Evolutionary conservation across 1,140 invertebrate species (phyloP).

Genomic region (honey bee (Apis mellifera)): DNA sequence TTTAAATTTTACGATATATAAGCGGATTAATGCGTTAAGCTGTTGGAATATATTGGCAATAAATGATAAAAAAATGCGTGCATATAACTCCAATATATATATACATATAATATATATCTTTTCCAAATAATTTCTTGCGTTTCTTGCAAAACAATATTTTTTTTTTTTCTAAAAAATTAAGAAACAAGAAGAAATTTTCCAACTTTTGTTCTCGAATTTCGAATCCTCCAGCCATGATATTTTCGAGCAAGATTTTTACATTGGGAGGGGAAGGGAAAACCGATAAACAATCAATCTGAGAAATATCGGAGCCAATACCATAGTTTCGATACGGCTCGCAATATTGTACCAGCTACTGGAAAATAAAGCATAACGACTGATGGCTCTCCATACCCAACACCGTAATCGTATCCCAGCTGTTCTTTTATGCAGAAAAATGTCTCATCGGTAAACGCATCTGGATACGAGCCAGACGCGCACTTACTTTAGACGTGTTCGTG

Average conservation of each 20-base stretch:
- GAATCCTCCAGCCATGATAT: not conserved
- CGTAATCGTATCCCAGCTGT: constrained; percentile 48
- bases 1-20: no score
- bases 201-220: no score
- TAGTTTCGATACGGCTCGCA: constrained; percentile 6
- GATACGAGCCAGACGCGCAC: constrained; percentile 48
- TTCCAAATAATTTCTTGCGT: no score
- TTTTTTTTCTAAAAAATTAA: no score
- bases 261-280: not conserved
- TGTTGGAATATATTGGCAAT: no score
- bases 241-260: not conserved
- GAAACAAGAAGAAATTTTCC: no score
- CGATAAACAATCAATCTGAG: constrained; percentile 4
- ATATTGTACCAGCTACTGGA: not conserved
- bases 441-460: constrained; percentile 66
- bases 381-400: constrained; percentile 48
- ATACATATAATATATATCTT: no score
- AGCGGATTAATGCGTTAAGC: no score
- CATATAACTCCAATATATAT: no score
- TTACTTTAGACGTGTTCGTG: no score
- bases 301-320: not conserved
- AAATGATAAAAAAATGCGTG: no score
- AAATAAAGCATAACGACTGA: constrained; percentile 40
- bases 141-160: no score
- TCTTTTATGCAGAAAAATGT: constrained; percentile 57